Evolutionary conservation across 2,888 invertebrate species (phyloP), one percentile per base, ranked within the genome.

Genomic region (Microchrysa polita): DNA sequence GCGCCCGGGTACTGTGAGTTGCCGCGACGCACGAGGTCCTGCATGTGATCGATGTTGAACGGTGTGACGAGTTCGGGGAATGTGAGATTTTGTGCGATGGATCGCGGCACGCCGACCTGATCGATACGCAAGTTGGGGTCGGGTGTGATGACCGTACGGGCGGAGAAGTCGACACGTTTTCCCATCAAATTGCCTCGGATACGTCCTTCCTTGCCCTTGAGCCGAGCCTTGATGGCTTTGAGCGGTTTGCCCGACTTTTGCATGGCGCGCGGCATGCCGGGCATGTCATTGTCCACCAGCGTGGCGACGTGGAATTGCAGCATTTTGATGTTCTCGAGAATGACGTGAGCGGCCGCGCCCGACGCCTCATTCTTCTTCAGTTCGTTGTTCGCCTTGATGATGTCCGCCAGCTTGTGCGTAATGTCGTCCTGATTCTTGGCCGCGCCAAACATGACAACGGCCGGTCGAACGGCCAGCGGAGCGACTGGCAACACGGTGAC

Each of bases 161-260:
- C 99, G 0, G 98, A 98, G 84, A 99, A 99, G 83, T 99, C 99
- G 0, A 99, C 99, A 88, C 99, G 96, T 84, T 99, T 99, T 72
- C 99, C 99, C 99, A 99, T 99, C 80, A 99, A 90, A 85, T 99
- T 99, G 80, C 99, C 99, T 85, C 99, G 89, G 81, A 99, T 98
- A 81, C 99, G 90, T 0, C 99, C 99, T 90, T 99, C 99, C 83
- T 99, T 99, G 20, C 98, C 98, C 86, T 98, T 98, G 67, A 95
- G 84, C 61, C 99, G 90, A 2, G 98, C 95, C 84, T 99, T 99
- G 71, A 99, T 89, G 0, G 99, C 97, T 87, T 99, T 99, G 9
- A 99, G 86, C 0, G 99, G 99, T 83, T 99, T 94, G 2, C 99
- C 99, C 0, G 98, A 98, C 85, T 99, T 99, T 84, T 99, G 99